A percentile compares a stretch with the other conserved stretches of the same genome.
Conservation (phyloP, 2,113 vertebrate species). For the Noturus placidus region DNA sequence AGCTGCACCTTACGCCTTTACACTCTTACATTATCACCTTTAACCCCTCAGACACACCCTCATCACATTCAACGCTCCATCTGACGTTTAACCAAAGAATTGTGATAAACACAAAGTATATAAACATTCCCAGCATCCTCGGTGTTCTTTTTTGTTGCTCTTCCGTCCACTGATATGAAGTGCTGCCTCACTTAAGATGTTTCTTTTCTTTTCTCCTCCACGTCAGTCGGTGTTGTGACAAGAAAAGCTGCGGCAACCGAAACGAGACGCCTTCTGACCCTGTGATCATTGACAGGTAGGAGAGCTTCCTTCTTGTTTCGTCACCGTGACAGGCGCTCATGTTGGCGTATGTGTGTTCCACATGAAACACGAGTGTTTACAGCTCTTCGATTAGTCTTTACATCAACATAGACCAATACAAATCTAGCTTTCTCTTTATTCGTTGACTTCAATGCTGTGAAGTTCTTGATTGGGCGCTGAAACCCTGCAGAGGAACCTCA, state of each 20-base stretch:
- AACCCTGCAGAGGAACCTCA: not conserved
- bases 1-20: constrained; percentile 5
- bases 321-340: not conserved
- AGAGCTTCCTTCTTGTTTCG: not conserved
- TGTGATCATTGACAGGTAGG: constrained; percentile 92
- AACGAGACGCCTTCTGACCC: constrained; percentile 97
- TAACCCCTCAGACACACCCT: constrained; percentile 39
- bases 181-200: not conserved
- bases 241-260: constrained; percentile 96
- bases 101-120: not conserved
- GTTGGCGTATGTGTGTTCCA: not conserved
- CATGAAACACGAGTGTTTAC: not conserved
- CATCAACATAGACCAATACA: not conserved
- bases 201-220: constrained; percentile 37
- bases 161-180: not conserved
- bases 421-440: not conserved
- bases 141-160: not conserved
- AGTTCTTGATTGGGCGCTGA: not conserved
- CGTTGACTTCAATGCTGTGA: not conserved
- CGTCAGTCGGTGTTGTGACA: constrained; percentile 91
- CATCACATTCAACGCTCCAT: not conserved
- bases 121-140: not conserved
- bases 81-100: not conserved
- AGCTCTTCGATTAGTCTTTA: not conserved
- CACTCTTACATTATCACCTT: constrained; percentile 3